Conservation (phyloP, 2,113 vertebrate genomes). For the Syrrhaptes paradoxus region DNA sequence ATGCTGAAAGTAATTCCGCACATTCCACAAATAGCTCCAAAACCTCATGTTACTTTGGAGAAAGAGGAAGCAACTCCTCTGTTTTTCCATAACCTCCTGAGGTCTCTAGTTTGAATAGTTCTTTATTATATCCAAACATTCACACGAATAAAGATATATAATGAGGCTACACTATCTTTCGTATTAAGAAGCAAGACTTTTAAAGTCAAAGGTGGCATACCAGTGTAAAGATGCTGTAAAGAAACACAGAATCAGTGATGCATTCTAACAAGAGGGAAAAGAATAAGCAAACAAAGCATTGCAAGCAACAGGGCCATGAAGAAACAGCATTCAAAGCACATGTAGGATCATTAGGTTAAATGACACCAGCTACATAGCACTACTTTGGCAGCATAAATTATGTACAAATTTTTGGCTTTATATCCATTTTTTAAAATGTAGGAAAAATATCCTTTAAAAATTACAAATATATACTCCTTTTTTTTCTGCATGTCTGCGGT, state of each 20-base stretch:
- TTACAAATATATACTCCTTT: neutral
- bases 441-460: neutral
- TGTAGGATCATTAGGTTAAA: neutral
- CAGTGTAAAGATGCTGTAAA: neutral
- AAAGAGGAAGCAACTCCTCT: neutral
- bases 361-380: neutral
- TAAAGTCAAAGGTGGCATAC: neutral
- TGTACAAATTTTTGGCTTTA: neutral
- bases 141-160: neutral
- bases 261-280: neutral
- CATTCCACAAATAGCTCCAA: neutral
- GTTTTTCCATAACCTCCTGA: neutral
- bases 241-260: neutral
- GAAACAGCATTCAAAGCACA: neutral
- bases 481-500: neutral
- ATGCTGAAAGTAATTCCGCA: neutral
- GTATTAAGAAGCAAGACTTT: neutral
- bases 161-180: neutral
- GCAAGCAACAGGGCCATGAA: neutral
- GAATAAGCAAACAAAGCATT: neutral
- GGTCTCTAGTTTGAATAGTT: neutral
- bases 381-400: neutral
- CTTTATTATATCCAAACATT: neutral
- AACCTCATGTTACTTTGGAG: neutral
- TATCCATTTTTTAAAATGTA: neutral